Conservation (phyloP, 2,888 invertebrate species). For the Nematopogon swammerdamellus region DNA sequence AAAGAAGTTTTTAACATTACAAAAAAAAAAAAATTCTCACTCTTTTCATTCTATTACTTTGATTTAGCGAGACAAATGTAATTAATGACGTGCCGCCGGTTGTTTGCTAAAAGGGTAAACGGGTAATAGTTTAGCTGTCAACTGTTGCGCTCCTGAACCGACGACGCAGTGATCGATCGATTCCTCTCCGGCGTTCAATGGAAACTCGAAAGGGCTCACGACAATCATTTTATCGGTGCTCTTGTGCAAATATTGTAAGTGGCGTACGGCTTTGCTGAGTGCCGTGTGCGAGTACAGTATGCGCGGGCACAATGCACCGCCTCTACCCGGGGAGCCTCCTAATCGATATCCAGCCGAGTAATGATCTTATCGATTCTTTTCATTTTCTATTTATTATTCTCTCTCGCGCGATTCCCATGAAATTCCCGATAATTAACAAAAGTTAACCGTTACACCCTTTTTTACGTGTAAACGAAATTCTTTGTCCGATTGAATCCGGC, state of each 20-base stretch:
- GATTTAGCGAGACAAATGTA: neutral
- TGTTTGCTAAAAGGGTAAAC: neutral
- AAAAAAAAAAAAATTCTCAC: too few species aligned
- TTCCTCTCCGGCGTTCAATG: neutral
- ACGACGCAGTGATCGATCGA: neutral
- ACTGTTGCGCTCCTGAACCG: neutral
- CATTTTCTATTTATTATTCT: conserved; percentile 19
- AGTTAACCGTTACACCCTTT: conserved; percentile 25
- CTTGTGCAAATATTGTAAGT: too few species aligned
- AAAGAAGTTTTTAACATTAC: too few species aligned
- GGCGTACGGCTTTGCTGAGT: too few species aligned
- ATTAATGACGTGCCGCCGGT: neutral
- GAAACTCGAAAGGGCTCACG: neutral
- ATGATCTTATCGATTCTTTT: conserved; percentile 41
- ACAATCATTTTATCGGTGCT: neutral
- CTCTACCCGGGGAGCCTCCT: conserved; percentile 10
- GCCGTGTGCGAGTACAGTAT: too few species aligned
- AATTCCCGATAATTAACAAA: conserved; percentile 25
- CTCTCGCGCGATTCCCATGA: conserved; percentile 21
- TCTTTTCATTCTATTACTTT: too few species aligned
- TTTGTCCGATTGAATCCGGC: neutral
- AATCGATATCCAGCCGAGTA: conserved; percentile 32
- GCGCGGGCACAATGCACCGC: neutral
- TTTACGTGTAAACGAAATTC: neutral
- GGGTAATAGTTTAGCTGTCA: neutral